Evolutionary conservation across 2,888 invertebrate species (phyloP).

Genomic region (Netelia melanura): DNA sequence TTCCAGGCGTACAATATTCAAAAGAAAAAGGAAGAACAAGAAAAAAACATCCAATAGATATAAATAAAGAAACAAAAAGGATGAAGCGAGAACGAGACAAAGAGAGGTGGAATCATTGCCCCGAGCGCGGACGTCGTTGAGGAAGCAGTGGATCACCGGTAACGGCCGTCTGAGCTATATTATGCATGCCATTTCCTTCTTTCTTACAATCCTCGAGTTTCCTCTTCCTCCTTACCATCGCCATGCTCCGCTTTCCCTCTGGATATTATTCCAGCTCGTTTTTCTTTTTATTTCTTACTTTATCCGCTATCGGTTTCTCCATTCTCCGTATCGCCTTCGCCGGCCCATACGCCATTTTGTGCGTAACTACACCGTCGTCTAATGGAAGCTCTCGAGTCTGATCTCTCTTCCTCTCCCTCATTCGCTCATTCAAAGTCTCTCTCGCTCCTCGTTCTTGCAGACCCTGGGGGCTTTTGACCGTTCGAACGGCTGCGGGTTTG

Average conservation of each 20-base stretch:
- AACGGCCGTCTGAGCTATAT: conserved; percentile 71
- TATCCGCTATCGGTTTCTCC: conserved; percentile 34
- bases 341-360: neutral
- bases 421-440: no score
- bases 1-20: conserved; percentile 17
- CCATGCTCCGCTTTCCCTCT: conserved; percentile 11
- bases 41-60: conserved; percentile 16
- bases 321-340: conserved; percentile 24
- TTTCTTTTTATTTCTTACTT: conserved; percentile 5
- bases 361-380: neutral
- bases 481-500: conserved; percentile 60
- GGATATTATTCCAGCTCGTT: neutral
- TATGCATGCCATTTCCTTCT: conserved; percentile 71
- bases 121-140: conserved; percentile 61
- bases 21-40: neutral
- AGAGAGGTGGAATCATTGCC: conserved; percentile 35
- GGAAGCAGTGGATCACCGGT: conserved; percentile 73
- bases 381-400: neutral
- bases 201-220: conserved; percentile 58
- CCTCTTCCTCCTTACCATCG: conserved; percentile 32
- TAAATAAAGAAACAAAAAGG: conserved; percentile 3
- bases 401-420: neutral
- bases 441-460: conserved; percentile 7
- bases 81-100: conserved; percentile 27
- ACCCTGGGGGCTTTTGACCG: conserved; percentile 36